Evolutionary conservation across 2,113 vertebrate genomes (phyloP).

Genomic region (Rhea pennata): DNA sequence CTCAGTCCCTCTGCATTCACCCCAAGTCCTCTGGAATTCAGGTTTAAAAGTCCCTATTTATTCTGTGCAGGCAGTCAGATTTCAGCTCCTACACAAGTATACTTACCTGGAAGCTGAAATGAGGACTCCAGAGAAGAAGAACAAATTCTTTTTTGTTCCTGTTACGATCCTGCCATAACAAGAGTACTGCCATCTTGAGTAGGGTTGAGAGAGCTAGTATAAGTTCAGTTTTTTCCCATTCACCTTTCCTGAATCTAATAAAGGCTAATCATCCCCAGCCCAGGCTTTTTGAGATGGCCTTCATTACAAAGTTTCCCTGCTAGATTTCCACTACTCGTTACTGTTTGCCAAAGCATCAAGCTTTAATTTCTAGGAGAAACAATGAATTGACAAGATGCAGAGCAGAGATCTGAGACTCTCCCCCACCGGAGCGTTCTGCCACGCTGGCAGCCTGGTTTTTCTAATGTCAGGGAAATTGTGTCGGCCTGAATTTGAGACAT

Average conservation of each 20-base stretch:
- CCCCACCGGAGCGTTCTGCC: neutral
- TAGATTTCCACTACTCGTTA: neutral
- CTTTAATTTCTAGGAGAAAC: conserved; percentile 51
- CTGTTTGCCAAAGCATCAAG: neutral
- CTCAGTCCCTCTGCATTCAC: neutral
- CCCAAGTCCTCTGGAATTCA: neutral
- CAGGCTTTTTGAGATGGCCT: neutral
- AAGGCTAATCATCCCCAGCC: neutral
- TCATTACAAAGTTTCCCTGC: neutral
- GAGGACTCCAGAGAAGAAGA: neutral
- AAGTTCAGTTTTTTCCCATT: neutral
- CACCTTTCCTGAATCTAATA: neutral
- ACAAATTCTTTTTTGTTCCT: neutral
- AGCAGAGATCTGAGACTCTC: conserved; percentile 61
- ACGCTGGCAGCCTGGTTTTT: conserved; percentile 28
- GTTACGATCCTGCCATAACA: neutral
- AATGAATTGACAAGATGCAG: neutral
- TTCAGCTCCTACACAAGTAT: neutral
- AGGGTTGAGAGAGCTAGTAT: neutral
- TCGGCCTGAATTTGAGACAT: conserved; percentile 56
- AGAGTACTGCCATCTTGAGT: neutral
- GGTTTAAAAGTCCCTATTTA: neutral
- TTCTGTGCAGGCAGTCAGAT: neutral
- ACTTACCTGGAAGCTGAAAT: conserved; percentile 3
- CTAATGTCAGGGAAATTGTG: conserved; percentile 56